Evolutionary conservation across 2,113 vertebrate genomes (phyloP).

Genomic region (Origma solitaria): DNA sequence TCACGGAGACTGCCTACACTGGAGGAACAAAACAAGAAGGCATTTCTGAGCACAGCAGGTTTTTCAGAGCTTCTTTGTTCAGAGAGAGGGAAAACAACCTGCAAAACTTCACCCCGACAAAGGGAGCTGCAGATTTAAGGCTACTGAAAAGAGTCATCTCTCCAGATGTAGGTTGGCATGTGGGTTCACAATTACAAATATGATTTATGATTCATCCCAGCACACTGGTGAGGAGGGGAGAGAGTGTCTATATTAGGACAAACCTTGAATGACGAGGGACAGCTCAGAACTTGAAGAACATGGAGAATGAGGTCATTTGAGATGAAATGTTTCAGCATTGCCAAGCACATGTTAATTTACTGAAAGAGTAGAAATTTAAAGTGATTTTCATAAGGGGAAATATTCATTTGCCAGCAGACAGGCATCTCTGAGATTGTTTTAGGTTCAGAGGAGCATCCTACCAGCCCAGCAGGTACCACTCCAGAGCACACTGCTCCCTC

Average conservation of each 20-base stretch:
- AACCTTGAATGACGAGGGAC: not conserved
- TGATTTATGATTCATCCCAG: conserved; percentile 49
- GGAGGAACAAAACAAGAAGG: not conserved
- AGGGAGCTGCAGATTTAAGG: conserved; percentile 20
- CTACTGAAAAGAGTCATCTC: conserved; percentile 20
- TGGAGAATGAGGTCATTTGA: conserved; percentile 1
- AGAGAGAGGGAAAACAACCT: conserved; percentile 14
- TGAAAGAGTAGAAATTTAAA: not conserved
- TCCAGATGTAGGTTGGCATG: conserved; percentile 46
- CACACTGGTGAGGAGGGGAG: not conserved
- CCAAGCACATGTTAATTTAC: not conserved
- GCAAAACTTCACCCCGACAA: conserved; percentile 1
- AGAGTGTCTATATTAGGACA: conserved; percentile 11
- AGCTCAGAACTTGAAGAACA: conserved; percentile 13
- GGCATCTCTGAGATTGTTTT: not conserved
- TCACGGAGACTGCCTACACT: not conserved
- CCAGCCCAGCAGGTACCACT: not conserved
- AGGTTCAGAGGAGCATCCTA: not conserved
- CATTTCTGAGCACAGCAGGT: not conserved
- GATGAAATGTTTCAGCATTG: not conserved
- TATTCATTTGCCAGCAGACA: not conserved
- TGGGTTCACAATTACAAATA: conserved; percentile 21
- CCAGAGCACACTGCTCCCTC: not conserved
- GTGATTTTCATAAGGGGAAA: not conserved
- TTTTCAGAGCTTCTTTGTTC: conserved; percentile 52